Evolutionary conservation across 2,113 vertebrate genomes (phyloP).

Genomic region (Halcyon malimbica): DNA sequence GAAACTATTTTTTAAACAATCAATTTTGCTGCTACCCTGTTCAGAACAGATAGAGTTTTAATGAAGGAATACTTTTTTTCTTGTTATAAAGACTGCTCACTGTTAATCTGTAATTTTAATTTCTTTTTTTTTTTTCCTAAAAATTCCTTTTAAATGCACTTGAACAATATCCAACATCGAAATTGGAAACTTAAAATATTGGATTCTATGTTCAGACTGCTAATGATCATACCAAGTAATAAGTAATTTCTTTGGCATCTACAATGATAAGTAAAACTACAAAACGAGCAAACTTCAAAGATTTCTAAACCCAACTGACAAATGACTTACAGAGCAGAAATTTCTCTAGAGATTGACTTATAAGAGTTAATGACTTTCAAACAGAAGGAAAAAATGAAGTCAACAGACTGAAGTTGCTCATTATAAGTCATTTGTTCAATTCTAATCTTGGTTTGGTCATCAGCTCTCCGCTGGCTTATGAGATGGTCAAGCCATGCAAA

Average conservation of each 20-base stretch:
- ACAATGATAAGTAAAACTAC: neutral
- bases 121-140: neutral
- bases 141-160: slow-evolving; percentile 3
- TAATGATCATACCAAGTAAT: neutral
- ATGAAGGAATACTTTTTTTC: neutral
- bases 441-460: slow-evolving; percentile 22
- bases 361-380: neutral
- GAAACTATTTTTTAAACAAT: neutral
- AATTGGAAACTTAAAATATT: neutral
- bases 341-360: neutral
- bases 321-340: neutral
- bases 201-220: neutral
- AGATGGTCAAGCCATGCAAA: neutral
- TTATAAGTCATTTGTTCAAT: neutral
- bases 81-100: neutral
- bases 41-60: neutral
- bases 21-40: neutral
- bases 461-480: neutral
- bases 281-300: neutral
- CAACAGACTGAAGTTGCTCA: neutral
- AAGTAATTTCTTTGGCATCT: neutral
- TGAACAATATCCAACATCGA: neutral
- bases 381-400: neutral
- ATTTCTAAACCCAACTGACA: neutral
- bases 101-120: neutral